These are phyloP conservation scores for Agrochola litura DNA, from an alignment of 2,888 invertebrate genomes.

Conservation along the genomic window DNA sequence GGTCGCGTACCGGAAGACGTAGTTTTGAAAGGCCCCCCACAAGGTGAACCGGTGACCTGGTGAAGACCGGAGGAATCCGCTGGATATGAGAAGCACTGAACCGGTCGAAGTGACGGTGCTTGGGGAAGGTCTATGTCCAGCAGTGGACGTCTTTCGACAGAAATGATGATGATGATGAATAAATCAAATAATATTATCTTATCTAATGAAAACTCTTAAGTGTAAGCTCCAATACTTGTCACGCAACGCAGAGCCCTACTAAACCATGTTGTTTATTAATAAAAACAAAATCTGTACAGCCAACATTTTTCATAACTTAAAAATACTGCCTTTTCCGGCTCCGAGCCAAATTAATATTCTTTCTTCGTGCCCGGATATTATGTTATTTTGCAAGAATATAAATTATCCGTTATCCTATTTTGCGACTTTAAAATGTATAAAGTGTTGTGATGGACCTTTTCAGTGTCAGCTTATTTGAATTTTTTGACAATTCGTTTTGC, in stretches of 20 bases:
- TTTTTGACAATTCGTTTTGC: conserved; percentile 6
- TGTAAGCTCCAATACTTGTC: background rate
- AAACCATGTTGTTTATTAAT: background rate
- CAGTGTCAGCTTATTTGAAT: conserved; percentile 16
- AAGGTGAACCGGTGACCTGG: no score
- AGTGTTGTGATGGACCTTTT: conserved; percentile 19
- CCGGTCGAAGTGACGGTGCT: no score
- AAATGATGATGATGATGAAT: background rate
- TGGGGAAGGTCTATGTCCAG: no score
- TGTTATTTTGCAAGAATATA: conserved; percentile 41
- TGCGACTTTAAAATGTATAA: conserved; percentile 38
- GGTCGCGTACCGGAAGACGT: no score
- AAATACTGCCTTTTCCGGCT: conserved; percentile 3
- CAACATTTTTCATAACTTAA: conserved; percentile 14
- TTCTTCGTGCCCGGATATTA: conserved; percentile 34
- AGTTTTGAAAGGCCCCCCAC: no score
- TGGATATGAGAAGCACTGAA: no score
- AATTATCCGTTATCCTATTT: conserved; percentile 40
- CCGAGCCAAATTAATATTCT: conserved; percentile 53
- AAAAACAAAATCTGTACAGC: background rate
- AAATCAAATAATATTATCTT: background rate
- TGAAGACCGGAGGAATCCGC: no score
- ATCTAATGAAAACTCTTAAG: background rate
- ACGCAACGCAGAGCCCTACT: background rate
- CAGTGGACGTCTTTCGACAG: no score